Conservation (phyloP, 2,888 invertebrate genomes). For the Ennomos fuscantarius region DNA sequence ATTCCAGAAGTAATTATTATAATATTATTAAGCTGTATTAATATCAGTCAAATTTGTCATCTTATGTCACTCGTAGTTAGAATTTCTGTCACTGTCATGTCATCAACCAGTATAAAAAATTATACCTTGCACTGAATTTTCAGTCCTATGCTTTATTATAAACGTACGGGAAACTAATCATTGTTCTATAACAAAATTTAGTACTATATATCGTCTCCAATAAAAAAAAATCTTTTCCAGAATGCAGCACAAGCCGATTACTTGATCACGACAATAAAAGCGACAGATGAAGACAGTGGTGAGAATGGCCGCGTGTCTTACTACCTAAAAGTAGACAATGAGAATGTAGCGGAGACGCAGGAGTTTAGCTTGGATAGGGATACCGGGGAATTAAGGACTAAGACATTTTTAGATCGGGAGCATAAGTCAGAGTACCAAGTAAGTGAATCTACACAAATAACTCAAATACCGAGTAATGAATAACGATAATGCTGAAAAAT, state of each 20-base stretch:
- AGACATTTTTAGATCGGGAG: constrained; percentile 92
- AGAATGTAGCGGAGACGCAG: constrained; percentile 91
- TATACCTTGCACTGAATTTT: too few relatives aligned
- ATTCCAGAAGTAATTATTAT: constrained; percentile 89
- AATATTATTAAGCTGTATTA: not conserved
- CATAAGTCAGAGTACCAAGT: constrained; percentile 78
- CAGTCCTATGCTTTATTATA: too few relatives aligned
- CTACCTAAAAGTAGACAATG: constrained; percentile 91
- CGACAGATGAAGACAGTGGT: constrained; percentile 92
- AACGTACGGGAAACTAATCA: too few relatives aligned
- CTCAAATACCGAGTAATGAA: too few relatives aligned
- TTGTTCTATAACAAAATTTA: too few relatives aligned
- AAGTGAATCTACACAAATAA: not conserved
- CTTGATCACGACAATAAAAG: constrained; percentile 92
- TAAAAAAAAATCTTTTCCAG: constrained; percentile 58
- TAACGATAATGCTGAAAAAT: too few relatives aligned
- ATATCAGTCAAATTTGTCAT: too few relatives aligned
- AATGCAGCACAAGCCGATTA: constrained; percentile 91
- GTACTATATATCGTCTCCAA: too few relatives aligned
- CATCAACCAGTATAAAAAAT: too few relatives aligned
- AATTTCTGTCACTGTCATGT: too few relatives aligned
- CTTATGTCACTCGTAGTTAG: too few relatives aligned
- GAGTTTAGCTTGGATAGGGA: constrained; percentile 92
- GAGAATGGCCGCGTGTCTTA: constrained; percentile 94
- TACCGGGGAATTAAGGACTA: constrained; percentile 92